Evolutionary conservation across 2,113 vertebrate species (phyloP).

Genomic region (Cryptomyrus ogoouensis): DNA sequence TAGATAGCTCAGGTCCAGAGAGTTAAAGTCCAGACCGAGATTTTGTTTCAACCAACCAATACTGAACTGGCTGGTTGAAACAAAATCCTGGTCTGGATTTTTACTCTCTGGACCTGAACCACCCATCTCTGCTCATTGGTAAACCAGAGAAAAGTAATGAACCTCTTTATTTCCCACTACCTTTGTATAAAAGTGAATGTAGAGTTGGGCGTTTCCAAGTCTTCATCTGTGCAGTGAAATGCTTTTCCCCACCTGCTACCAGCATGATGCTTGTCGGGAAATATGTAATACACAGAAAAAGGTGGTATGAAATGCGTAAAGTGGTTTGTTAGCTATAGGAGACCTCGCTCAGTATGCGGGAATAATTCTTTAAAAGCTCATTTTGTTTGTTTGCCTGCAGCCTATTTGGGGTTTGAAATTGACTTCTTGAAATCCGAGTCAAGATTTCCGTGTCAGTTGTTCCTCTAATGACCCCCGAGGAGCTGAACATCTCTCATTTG

Average conservation of each 20-base stretch:
- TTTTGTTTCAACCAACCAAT: background rate
- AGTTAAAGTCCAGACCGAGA: background rate
- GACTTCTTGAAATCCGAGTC: background rate
- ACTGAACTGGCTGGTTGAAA: background rate
- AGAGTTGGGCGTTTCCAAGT: background rate
- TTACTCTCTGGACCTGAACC: background rate
- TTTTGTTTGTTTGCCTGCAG: background rate
- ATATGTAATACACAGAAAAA: background rate
- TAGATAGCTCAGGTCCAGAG: background rate
- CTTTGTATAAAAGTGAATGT: background rate
- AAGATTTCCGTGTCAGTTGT: background rate
- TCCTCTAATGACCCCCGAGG: background rate
- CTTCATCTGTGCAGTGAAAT: background rate
- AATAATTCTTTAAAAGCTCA: background rate
- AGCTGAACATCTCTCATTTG: background rate
- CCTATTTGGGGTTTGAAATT: background rate
- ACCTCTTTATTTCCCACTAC: background rate
- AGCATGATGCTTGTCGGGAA: background rate
- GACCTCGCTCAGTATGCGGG: background rate
- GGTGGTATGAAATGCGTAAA: background rate
- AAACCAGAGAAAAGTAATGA: background rate
- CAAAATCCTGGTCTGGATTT: background rate
- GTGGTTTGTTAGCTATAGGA: background rate
- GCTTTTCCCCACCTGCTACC: background rate
- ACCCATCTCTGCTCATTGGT: background rate